Conservation (phyloP, 2,113 vertebrate species). For the Cephalophus harveyi region DNA sequence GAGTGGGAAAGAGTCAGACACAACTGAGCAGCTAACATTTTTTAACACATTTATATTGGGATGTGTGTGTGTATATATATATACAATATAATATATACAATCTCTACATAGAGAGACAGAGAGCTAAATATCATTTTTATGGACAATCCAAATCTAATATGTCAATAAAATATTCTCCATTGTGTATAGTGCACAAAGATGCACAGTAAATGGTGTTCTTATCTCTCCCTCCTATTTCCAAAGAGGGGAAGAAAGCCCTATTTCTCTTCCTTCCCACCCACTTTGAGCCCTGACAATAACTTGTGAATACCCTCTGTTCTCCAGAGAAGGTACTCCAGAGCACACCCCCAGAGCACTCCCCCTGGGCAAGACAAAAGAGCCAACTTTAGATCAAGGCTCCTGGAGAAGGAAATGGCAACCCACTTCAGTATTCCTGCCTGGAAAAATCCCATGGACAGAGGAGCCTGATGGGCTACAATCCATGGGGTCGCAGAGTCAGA, state of each 20-base stretch:
- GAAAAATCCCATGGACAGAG: neutral
- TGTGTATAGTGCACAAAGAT: neutral
- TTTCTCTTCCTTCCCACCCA: neutral
- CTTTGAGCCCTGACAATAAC: neutral
- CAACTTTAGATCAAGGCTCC: neutral
- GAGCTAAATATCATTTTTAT: neutral
- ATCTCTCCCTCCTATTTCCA: neutral
- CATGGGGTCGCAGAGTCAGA: neutral
- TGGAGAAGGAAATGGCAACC: neutral
- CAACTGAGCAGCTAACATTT: neutral
- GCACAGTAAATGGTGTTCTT: neutral
- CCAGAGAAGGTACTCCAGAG: neutral
- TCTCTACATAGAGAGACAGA: neutral
- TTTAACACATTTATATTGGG: neutral
- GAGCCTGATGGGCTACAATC: neutral
- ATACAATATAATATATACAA: neutral
- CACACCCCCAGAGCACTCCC: neutral
- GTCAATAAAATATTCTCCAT: neutral
- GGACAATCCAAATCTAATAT: neutral
- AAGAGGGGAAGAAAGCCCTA: neutral
- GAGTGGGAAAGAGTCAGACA: neutral
- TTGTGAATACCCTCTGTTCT: neutral
- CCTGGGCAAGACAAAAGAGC: neutral
- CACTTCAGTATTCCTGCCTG: neutral
- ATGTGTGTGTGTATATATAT: neutral